Base-by-base conservation (phyloP, 2,888 invertebrate genomes). In the Pollenia angustigena region DNA sequence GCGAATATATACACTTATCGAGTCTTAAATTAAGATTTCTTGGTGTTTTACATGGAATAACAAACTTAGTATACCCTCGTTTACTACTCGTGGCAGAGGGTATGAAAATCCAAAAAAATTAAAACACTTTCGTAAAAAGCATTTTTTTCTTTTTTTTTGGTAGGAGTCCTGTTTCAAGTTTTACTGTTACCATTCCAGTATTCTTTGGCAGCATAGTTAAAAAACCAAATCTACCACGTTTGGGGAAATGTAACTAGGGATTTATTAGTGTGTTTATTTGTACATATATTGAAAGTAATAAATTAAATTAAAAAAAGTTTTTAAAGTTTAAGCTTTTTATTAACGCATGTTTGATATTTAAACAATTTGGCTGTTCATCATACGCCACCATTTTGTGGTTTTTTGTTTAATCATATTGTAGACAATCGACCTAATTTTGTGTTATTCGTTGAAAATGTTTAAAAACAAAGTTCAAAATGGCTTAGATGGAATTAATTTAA, bases 161-260 rank as follows among this genome's bases (percentile, higher is more conserved):
- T 62, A 62, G 60, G 16, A 62, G n/a, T 62, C n/a, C 42, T 16
- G 40, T 42, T 42, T 62, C 42, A 62, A 62, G 42, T n/a, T n/a
- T 62, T 10, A 4, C 4, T 42, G 60, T 42, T 11, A n/a, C 40
- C 23, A 23, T 23, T 23, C 23, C 23, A 23, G 3, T 23, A 23
- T 23, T 23, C 23, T 23, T 23, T 18, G 18, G 18, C 4, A 32
- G 40, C n/a, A 40, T 42, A 62, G 42, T 62, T 42, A 10, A 62
- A 62, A 62, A n/a, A 0, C 4, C 4, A n/a, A 42, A 42, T 32
- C 6, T 32, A 9, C 14, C 14, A n/a, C 4, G 54, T 54, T n/a
- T 16, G 54, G 40, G 1, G 16, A 42, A 42, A 42, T 60, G 14
- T 4, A 14, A 40, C 32, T 9, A 23, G 56, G 18, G n/a, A n/a